Base-by-base conservation (phyloP, 2,113 vertebrate species). In the Tautogolabrus adspersus region DNA sequence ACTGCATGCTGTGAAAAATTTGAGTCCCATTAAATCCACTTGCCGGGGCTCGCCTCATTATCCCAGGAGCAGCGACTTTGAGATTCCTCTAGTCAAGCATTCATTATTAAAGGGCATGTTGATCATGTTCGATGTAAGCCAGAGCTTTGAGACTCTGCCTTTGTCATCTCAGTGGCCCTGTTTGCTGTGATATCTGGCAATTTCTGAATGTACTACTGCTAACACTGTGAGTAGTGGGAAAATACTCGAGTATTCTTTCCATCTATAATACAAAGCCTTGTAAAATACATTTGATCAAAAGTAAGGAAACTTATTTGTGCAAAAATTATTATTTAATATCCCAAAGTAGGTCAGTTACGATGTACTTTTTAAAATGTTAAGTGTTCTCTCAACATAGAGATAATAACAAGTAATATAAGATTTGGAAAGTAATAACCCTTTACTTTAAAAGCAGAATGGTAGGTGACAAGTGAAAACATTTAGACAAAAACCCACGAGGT, bases 41-140 rank as follows among this genome's bases (percentile, higher is more conserved):
- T 10, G 63, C 85, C 40, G 64, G 71, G 76, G 81, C 77, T 85
- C 40, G 80, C 86, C 91, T 94, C 87, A 88, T 93, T 93, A 92
- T 93, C 87, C 86, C 82, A 87, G 82, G 87, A 91, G 84, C 72
- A 79, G 85, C 40, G 57, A 87, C 86, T 90, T 85, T 91, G 78
- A 91, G 87, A 90, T 88, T 93, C 83, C 76, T 91, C 82, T 65
- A 88, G 91, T 92, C 84, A 84, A 79, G 83, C 89, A 89, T 94
- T 88, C 82, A 94, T 93, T 93, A 94, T 93, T 94, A 84, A 94
- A 83, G 65, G 85, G 66, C 78, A 66, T 92, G 90, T 90, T 92
- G 92, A 92, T 91, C 86, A 73, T 78, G 72, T 89, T 90, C 77
- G 77, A 76, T 82, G 85, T 85, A 82, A 89, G 86, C 75, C 77